Evolutionary conservation across 2,113 vertebrate genomes (phyloP).

Genomic region (Salminus brasiliensis): DNA sequence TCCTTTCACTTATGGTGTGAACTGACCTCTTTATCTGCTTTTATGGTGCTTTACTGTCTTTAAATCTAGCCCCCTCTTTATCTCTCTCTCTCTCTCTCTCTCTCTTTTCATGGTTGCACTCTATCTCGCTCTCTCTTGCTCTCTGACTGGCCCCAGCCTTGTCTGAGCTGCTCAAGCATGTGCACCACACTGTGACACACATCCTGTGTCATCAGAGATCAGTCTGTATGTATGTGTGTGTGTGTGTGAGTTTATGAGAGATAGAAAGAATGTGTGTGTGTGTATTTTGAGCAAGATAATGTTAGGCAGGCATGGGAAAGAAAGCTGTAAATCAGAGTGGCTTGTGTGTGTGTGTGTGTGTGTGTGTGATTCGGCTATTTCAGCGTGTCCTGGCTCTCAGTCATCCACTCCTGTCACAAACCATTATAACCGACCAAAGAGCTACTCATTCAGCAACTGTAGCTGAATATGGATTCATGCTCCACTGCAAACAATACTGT

Average conservation of each 20-base stretch:
- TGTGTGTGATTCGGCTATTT: slow-evolving; percentile 27
- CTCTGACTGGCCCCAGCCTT: slow-evolving; percentile 55
- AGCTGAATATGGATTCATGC: slow-evolving; percentile 4
- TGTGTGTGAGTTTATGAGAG: no score
- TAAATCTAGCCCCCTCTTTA: no score
- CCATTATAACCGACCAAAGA: slow-evolving; percentile 39
- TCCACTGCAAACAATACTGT: background rate
- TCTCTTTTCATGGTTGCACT: background rate
- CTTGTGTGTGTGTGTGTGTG: slow-evolving; percentile 32
- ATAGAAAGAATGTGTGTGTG: slow-evolving; percentile 24
- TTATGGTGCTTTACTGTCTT: no score
- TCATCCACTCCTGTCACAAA: slow-evolving; percentile 44
- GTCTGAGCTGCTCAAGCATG: slow-evolving; percentile 64
- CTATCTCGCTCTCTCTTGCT: background rate
- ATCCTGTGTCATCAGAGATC: slow-evolving; percentile 46
- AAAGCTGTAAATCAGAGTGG: slow-evolving; percentile 40
- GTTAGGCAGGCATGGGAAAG: slow-evolving; percentile 42
- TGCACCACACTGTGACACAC: slow-evolving; percentile 63
- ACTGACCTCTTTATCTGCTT: no score
- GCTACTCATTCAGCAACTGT: slow-evolving; percentile 40
- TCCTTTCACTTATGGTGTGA: no score
- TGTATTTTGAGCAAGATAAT: slow-evolving; percentile 33
- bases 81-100: background rate
- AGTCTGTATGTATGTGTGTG: slow-evolving; percentile 5
- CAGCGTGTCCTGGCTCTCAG: slow-evolving; percentile 21